Base-by-base conservation (phyloP, 2,888 invertebrate species). In the Sturmia bella region DNA sequence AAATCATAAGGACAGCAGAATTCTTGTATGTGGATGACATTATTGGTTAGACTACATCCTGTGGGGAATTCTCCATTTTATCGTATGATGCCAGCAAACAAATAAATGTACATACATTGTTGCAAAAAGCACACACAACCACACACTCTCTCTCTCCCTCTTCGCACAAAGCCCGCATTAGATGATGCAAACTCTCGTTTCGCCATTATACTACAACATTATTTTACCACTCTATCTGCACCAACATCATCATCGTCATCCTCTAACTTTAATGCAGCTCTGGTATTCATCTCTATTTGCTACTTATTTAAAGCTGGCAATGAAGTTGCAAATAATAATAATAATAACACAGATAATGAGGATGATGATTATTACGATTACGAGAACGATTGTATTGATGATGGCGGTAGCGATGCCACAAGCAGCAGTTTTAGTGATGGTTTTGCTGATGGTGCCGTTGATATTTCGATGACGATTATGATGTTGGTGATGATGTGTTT, bases 171-270 rank as follows among this genome's bases (percentile, higher is more conserved):
- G 32, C 13, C 43, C 39, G 57, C 19, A 41, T 66, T 56, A 24
- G 21, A 77, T 32, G 41, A 32, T 73, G 54, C 68, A 69, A 66
- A 68, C n/a, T n/a, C n/a, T n/a, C n/a, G n/a, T n/a, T 37, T 50
- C 39, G 56, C 37, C 39, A 63, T 50, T 12, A 17, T 63, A 21
- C n/a, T n/a, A n/a, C n/a, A n/a, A 68, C 54, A 79, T 61, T 54
- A 82, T 64, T 82, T 78, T 78, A 82, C 69, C 78, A 78, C 74
- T 82, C 78, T 74, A 82, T 78, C 77, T 82, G 68, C 64, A 64
- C 74, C 74, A 69, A 78, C 11, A 45, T n/a, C 27, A 75, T 50
- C 52, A 27, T 57, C 24, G 15, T 15, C 45, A 27, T 63, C 15
- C 12, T 50, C 12, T 27, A 27, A 43, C 15, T 52, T 6, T 39